phyloP scores from a whole-genome alignment of 2,113 vertebrate genomes.

The Paraplagusia blochii region DNA sequence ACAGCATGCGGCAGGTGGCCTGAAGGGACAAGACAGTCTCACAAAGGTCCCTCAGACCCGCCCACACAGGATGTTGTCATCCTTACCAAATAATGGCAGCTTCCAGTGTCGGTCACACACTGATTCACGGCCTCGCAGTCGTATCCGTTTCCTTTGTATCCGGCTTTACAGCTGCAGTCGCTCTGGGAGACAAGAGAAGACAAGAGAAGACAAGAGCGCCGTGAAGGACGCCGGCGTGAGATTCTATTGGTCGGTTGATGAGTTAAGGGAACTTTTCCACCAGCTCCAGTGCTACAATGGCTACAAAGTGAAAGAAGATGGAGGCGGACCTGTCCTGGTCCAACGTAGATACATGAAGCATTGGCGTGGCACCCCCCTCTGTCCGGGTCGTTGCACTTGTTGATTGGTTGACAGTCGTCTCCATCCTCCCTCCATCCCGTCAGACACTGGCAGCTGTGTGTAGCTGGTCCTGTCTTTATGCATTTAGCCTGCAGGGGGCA shows the following conservation, averaged over 20 bases:
- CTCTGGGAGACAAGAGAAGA: conserved; percentile 66
- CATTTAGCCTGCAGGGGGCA: conserved; percentile 81
- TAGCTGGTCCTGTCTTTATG: conserved; percentile 66
- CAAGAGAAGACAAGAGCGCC: too few species aligned
- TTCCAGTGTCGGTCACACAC: conserved; percentile 77
- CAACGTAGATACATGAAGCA: conserved; percentile 84
- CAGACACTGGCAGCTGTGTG: conserved; percentile 80
- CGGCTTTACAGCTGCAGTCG: conserved; percentile 84
- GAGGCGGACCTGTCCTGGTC: conserved; percentile 86
- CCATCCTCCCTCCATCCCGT: conserved; percentile 84
- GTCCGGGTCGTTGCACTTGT: conserved; percentile 79
- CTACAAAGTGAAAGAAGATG: too few species aligned
- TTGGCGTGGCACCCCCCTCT: conserved; percentile 80
- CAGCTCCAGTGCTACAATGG: too few species aligned
- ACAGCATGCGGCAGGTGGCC: conserved; percentile 59
- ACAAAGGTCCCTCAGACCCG: too few species aligned
- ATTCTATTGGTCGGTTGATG: too few species aligned
- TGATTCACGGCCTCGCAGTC: conserved; percentile 81
- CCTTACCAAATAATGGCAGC: conserved; percentile 85
- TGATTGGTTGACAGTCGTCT: conserved; percentile 83
- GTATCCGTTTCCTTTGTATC: conserved; percentile 83
- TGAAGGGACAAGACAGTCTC: conserved; percentile 11
- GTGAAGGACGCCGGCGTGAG: too few species aligned
- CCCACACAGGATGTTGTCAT: not conserved
- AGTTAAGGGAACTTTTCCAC: too few species aligned